Base-by-base conservation (phyloP, 2,797 vertebrate species). In the Leptoclinus maculatus region DNA sequence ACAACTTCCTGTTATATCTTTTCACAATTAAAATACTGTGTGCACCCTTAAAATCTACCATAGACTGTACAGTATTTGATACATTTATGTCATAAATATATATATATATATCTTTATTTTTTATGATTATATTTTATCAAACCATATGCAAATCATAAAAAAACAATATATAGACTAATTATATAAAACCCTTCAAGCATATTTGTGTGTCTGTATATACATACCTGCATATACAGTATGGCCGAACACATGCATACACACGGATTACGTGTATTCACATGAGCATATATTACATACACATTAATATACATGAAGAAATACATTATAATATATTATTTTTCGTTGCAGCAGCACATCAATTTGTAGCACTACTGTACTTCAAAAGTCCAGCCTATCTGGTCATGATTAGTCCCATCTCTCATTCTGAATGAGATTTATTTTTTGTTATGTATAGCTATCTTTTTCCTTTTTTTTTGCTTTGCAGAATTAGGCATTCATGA, bases 1-100 rank as follows among this genome's bases (percentile, higher is more conserved):
- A 75, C 74, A 47, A 78, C 80, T 84, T 91, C 91, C 91, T 59
- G 84, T 78, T 7, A 0, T 0, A 16, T 5, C 36, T 25, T 85
- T 85, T 86, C 89, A 86, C 71, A 88, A 83, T 85, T 39, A 80
- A 58, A 63, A 4, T 11, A 13, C 14, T 36, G 57, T 13, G 19
- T 13, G 57, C 25, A 8, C 25, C 51, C 11, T 13, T 29, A 56
- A 27, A 27, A 14, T 14, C 49, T 2, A 41, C 39, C 14, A 29
- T 17, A 1, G 53, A 27, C 53, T 54, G 49, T 12, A 2, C 16
- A 32, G 27, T 32, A 3, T 32, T 3, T 34, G 2, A 36, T 12
- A 6, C 10, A 36, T 21, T 7, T 4, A 59, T 59, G 32, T 59
- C 19, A 58, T 51, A 21, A 17, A 58, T 58, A 21, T 58, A 0